phyloP scores from a whole-genome alignment of 2,888 invertebrate species.

The Hylaea fasciaria region DNA sequence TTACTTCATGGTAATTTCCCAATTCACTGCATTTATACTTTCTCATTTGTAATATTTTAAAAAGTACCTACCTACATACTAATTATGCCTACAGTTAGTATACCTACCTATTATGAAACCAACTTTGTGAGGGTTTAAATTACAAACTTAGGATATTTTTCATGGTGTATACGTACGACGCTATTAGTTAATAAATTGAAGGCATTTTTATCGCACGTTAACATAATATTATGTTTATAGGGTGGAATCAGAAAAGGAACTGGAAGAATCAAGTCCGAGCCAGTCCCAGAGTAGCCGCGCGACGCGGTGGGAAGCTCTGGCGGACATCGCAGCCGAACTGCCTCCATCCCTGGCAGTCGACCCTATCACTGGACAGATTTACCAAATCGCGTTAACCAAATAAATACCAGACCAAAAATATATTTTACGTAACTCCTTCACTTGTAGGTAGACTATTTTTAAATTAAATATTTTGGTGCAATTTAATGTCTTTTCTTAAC shows the following conservation, averaged over 20 bases:
- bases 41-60: no score
- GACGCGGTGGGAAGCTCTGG: slow-evolving; percentile 86
- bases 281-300: slow-evolving; percentile 79
- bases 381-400: slow-evolving; percentile 64
- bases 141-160: no score
- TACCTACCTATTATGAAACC: no score
- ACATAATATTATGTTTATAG: slow-evolving; percentile 22
- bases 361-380: slow-evolving; percentile 78
- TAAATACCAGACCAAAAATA: slow-evolving; percentile 47
- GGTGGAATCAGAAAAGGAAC: slow-evolving; percentile 26
- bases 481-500: not conserved
- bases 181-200: no score
- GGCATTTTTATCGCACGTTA: not conserved
- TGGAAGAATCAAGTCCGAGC: slow-evolving; percentile 64
- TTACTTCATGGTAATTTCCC: no score
- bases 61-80: no score
- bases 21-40: no score
- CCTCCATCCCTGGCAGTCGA: slow-evolving; percentile 80
- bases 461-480: slow-evolving; percentile 19
- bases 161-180: no score
- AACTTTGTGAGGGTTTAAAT: no score
- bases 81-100: no score
- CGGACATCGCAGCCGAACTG: slow-evolving; percentile 85
- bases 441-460: slow-evolving; percentile 16
- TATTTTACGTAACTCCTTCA: slow-evolving; percentile 22